Percentiles rank a stretch among this genome's conserved stretches.
These are phyloP conservation scores for Drosophila kuntzei DNA, from an alignment of 2,888 invertebrate species.

Conservation along the genomic window DNA sequence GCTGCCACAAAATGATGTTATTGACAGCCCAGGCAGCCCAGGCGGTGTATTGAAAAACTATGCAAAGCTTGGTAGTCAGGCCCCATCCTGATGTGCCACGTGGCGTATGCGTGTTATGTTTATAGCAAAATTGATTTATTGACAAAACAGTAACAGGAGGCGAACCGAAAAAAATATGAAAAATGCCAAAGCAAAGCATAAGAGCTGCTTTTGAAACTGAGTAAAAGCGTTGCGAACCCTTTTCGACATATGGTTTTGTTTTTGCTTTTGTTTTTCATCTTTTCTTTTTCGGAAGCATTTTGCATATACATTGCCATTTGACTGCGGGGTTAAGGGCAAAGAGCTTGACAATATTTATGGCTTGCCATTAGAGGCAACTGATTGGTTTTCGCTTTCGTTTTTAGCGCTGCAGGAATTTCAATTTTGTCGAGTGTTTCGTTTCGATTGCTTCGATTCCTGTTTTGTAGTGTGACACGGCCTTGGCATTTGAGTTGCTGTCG, in stretches of 20 bases:
- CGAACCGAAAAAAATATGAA: conserved; percentile 35
- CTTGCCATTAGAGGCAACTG: conserved; percentile 83
- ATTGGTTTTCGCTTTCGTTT: conserved; percentile 80
- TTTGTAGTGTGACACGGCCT: conserved; percentile 37
- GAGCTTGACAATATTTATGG: conserved; percentile 77
- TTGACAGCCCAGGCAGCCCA: conserved; percentile 59
- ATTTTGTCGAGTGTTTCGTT: conserved; percentile 58
- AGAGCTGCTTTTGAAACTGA: conserved; percentile 39
- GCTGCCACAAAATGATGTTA: conserved; percentile 75
- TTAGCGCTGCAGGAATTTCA: conserved; percentile 55
- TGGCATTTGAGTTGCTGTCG: conserved; percentile 40
- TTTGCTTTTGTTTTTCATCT: conserved; percentile 7
- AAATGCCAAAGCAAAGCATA: conserved; percentile 47
- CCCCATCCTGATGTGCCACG: conserved; percentile 51
- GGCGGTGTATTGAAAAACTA: conserved; percentile 55
- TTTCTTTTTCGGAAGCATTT: conserved; percentile 30
- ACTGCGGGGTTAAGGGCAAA: not conserved
- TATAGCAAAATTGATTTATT: conserved; percentile 82
- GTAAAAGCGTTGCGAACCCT: conserved; percentile 54
- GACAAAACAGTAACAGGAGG: conserved; percentile 73
- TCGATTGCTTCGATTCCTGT: conserved; percentile 19
- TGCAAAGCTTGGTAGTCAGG: conserved; percentile 34
- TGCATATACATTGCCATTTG: conserved; percentile 39
- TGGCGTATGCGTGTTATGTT: conserved; percentile 79
- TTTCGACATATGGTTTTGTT: conserved; percentile 47